Percentiles rank a stretch among this genome's conserved stretches.
Conservation (phyloP, 2,888 invertebrate genomes). For the Micoletzkya japonica region DNA sequence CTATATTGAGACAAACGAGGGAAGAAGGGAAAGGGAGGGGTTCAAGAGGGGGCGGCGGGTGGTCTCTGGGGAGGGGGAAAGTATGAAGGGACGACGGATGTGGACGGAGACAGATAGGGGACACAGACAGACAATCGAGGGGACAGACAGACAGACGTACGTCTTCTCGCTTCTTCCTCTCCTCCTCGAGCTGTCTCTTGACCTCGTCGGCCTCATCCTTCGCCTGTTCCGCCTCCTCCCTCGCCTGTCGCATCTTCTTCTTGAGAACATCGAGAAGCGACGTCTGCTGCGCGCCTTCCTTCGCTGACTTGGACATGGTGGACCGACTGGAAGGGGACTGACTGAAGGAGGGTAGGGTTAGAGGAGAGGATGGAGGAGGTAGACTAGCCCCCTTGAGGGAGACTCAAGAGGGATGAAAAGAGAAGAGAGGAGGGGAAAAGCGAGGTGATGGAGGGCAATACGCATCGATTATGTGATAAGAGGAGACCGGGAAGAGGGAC, state of each 20-base stretch:
- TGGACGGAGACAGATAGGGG: background rate
- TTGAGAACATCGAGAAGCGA: conserved; percentile 90
- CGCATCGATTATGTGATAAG: too few relatives aligned
- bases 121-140: background rate
- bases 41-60: background rate
- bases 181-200: conserved; percentile 89
- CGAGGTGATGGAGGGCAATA: too few relatives aligned
- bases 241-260: conserved; percentile 98
- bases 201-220: conserved; percentile 96
- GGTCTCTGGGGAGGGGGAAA: background rate
- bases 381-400: background rate
- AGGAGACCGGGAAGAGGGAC: background rate
- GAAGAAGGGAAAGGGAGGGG: background rate
- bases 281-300: conserved; percentile 64
- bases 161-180: conserved; percentile 95
- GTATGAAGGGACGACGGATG: background rate
- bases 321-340: background rate
- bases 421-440: background rate
- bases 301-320: conserved; percentile 61
- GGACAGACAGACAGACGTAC: conserved; percentile 72
- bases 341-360: conserved; percentile 6
- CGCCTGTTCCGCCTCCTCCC: conserved; percentile 97
- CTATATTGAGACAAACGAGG: background rate
- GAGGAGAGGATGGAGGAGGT: conserved; percentile 4
- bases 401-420: conserved; percentile 2